Evolutionary conservation across 2,888 invertebrate genomes (phyloP).

Genomic region (Drosophila subsilvestris): DNA sequence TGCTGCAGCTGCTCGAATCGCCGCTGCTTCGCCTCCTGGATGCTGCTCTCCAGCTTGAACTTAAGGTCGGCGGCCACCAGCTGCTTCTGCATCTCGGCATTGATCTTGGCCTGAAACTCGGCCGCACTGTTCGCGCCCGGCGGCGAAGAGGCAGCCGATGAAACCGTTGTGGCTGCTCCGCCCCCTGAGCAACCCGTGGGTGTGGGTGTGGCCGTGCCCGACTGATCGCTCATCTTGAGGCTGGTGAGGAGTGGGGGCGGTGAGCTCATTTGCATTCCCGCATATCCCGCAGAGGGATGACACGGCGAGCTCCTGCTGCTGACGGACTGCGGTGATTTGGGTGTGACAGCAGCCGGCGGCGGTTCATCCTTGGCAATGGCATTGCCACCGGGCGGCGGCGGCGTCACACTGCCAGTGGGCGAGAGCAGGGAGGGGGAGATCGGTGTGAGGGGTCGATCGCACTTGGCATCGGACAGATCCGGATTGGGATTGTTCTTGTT

Average conservation of each 20-base stretch:
- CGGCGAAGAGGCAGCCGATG: slow-evolving; percentile 77
- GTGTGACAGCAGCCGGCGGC: slow-evolving; percentile 49
- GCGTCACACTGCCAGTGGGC: slow-evolving; percentile 66
- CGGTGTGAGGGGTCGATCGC: slow-evolving; percentile 89
- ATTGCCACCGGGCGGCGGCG: slow-evolving; percentile 54
- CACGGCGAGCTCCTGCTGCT: slow-evolving; percentile 62
- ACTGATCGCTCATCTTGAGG: slow-evolving; percentile 75
- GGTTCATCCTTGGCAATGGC: slow-evolving; percentile 23
- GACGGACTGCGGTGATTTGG: slow-evolving; percentile 73
- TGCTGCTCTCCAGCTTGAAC: slow-evolving; percentile 81
- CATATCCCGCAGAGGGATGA: slow-evolving; percentile 48
- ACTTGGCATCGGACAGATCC: slow-evolving; percentile 95
- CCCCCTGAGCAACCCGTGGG: slow-evolving; percentile 61
- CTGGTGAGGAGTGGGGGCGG: slow-evolving; percentile 79
- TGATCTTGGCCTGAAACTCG: slow-evolving; percentile 83
- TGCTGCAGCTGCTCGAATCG: slow-evolving; percentile 74
- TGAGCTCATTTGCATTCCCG: slow-evolving; percentile 77
- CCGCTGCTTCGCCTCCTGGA: slow-evolving; percentile 80
- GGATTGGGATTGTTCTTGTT: slow-evolving; percentile 99
- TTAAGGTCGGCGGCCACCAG: slow-evolving; percentile 82
- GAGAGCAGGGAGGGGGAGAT: slow-evolving; percentile 80
- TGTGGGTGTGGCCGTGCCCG: slow-evolving; percentile 65
- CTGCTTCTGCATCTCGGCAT: slow-evolving; percentile 83
- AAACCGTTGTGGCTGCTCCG: slow-evolving; percentile 53
- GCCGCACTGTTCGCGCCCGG: slow-evolving; percentile 62